phyloP scores from a whole-genome alignment of 2,797 vertebrate genomes.

The Melanotaenia trifasciata region DNA sequence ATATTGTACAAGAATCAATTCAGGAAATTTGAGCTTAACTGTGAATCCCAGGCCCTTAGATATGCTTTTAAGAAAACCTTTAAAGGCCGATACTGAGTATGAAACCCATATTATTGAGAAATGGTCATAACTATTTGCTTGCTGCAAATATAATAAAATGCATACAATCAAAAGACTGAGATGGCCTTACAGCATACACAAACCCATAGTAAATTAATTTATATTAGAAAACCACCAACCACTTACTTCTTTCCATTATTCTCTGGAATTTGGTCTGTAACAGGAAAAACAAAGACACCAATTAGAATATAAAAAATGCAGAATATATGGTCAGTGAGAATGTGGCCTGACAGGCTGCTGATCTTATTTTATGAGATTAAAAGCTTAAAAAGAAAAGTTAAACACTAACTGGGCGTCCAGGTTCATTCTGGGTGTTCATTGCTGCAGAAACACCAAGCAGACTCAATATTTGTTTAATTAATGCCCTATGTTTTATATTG shows the following conservation, averaged over 20 bases:
- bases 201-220: slow-evolving; percentile 26
- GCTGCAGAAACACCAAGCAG: slow-evolving; percentile 30
- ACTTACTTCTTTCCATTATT: slow-evolving; percentile 93
- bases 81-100: slow-evolving; percentile 25
- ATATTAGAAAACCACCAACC: slow-evolving; percentile 13
- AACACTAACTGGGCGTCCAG: slow-evolving; percentile 10
- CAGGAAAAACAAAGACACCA: slow-evolving; percentile 16
- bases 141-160: slow-evolving; percentile 20
- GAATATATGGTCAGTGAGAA: background rate
- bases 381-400: background rate
- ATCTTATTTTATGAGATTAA: slow-evolving; percentile 2
- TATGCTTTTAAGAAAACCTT: slow-evolving; percentile 21
- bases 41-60: slow-evolving; percentile 36
- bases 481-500: no score
- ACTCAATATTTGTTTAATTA: background rate
- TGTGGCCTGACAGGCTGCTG: background rate
- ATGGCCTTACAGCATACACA: background rate
- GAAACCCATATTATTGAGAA: slow-evolving; percentile 34
- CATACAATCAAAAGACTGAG: background rate
- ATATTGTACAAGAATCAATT: slow-evolving; percentile 19
- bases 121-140: slow-evolving; percentile 21
- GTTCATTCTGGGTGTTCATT: slow-evolving; percentile 16
- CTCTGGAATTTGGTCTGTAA: slow-evolving; percentile 89
- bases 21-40: slow-evolving; percentile 54
- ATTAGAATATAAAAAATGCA: background rate